Percentiles rank a stretch among this genome's conserved stretches.
Conservation (phyloP, 2,797 vertebrate genomes). For the Arrhamphus sclerolepis region DNA sequence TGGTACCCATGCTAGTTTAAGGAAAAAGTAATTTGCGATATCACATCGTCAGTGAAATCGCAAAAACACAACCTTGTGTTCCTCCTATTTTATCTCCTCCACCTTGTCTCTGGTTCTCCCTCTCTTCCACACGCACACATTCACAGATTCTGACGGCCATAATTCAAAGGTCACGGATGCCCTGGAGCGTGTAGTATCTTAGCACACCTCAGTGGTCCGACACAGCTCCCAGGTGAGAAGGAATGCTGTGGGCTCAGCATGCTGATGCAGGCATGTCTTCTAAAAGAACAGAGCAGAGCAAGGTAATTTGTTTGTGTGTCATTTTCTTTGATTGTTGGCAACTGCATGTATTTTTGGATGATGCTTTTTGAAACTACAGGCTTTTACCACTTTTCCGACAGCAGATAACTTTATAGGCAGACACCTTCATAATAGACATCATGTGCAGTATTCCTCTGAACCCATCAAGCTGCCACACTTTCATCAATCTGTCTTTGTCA, state of each 20-base stretch:
- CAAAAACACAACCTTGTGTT: constrained; percentile 48
- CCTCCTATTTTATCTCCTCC: constrained; percentile 25
- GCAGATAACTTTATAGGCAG: neutral
- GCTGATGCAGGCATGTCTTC: constrained; percentile 72
- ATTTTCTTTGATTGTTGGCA: constrained; percentile 62
- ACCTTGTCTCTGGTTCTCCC: constrained; percentile 27
- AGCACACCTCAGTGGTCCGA: constrained; percentile 76
- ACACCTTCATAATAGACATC: constrained; percentile 18
- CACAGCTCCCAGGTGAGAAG: constrained; percentile 73
- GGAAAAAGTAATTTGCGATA: constrained; percentile 53
- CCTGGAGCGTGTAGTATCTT: constrained; percentile 75
- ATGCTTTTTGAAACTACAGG: constrained; percentile 23
- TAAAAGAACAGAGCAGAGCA: constrained; percentile 56
- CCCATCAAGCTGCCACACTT: constrained; percentile 25
- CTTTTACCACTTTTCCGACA: constrained; percentile 16
- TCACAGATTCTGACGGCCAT: constrained; percentile 54
- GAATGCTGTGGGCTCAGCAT: constrained; percentile 76
- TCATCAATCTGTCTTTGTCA: constrained; percentile 16
- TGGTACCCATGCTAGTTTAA: constrained; percentile 47
- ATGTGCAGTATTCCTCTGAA: constrained; percentile 34
- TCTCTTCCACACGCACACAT: constrained; percentile 16
- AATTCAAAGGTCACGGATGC: constrained; percentile 75
- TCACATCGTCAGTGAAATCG: constrained; percentile 58
- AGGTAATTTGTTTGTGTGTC: constrained; percentile 69
- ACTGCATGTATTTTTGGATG: constrained; percentile 7